Evolutionary conservation across 2,113 vertebrate species (phyloP), one percentile per base, ranked within the genome.

Genomic region (Macquaria australasica): DNA sequence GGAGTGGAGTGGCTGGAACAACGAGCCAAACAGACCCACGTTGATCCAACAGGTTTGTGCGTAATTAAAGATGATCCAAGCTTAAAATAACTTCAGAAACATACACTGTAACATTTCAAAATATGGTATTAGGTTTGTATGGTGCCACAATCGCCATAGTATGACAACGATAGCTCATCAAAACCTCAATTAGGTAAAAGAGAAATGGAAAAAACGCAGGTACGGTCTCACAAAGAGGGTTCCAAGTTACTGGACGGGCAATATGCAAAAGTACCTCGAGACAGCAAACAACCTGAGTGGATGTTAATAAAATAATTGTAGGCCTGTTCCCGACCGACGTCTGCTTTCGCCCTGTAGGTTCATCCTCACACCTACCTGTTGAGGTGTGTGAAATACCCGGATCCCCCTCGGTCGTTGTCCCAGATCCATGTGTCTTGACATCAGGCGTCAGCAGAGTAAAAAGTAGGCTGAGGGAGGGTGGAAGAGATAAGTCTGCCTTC

Each of bases 341-440:
- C 39, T 16, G 37, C 60, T 7, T 43, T 7, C 9, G 16, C 23
- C 39, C 56, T 4, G 5, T 2, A 28, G 18, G 6, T 37, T 55
- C 21, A 45, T 39, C 73, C 45, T n/a, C 37, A 18, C 67, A 14
- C 75, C 75, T 89, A 89, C 88, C 90, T 91, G 83, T 66, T 60
- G 31, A 81, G 60, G 53, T 28, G 48, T 3, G 64, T 28, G 5
- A 41, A 18, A 18, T n/a, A 16, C 34, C 16, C 62, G 12, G 43
- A 66, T 66, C 60, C 16, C 9, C 51, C 62, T 39, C 71, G 0
- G 8, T 37, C 67, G n/a, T 2, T 43, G 56, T 67, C 68, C 60
- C 4, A 6, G 66, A 51, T 80, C 77, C 83, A 48, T 67, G 53
- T 56, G 77, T 71, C 18, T 10, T 12, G 21, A 53, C 28, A 67